Evolutionary conservation across 2,797 vertebrate genomes (phyloP).

Genomic region (Pseudomugil gertrudae): DNA sequence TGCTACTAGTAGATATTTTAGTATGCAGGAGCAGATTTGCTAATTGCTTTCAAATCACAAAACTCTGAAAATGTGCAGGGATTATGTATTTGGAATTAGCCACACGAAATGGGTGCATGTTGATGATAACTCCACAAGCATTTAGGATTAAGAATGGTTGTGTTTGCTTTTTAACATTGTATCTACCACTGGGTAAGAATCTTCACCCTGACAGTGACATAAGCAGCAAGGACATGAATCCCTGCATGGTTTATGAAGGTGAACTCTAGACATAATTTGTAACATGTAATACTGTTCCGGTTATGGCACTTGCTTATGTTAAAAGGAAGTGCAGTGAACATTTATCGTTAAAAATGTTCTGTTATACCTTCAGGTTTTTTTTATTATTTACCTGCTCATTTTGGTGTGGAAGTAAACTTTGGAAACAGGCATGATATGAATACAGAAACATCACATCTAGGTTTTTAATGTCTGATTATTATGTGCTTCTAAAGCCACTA

Average conservation of each 20-base stretch:
- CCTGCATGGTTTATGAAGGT: conserved; percentile 4
- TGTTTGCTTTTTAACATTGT: neutral
- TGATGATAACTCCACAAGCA: conserved; percentile 30
- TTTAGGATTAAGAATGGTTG: conserved; percentile 10
- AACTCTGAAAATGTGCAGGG: conserved; percentile 6
- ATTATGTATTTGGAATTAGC: conserved; percentile 37
- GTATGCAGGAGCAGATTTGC: conserved; percentile 46
- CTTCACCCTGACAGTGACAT: conserved; percentile 7
- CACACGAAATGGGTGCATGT: conserved; percentile 1
- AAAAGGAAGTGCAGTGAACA: conserved; percentile 8
- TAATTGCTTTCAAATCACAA: conserved; percentile 61
- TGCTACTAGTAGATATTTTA: conserved; percentile 55
- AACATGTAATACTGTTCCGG: neutral
- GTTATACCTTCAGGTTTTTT: conserved; percentile 19
- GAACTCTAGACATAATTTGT: neutral
- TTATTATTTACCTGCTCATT: conserved; percentile 46
- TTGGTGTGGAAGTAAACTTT: conserved; percentile 29
- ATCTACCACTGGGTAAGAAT: neutral
- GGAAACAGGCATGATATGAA: conserved; percentile 38
- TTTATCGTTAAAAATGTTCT: conserved; percentile 20
- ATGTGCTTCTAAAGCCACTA: conserved; percentile 33
- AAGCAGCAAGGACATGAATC: neutral
- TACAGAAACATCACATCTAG: conserved; percentile 19
- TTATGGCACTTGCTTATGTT: neutral
- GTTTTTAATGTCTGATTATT: conserved; percentile 46